These are phyloP conservation scores for Acronicta alni DNA, from an alignment of 2,888 invertebrate genomes.

Conservation along the genomic window DNA sequence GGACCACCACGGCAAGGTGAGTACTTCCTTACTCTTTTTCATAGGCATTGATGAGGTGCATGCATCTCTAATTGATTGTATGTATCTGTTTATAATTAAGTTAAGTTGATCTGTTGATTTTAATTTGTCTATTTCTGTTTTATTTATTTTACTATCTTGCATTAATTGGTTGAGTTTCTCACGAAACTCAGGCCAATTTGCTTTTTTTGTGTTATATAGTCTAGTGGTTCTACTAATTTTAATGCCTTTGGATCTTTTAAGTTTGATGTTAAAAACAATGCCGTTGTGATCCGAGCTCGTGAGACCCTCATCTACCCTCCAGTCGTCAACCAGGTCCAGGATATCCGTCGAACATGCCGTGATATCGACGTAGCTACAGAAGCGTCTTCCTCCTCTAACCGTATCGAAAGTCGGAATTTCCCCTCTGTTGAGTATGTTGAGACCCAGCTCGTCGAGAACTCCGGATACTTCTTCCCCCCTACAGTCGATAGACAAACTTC, in stretches of 20 bases:
- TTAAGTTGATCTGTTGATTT: constrained; percentile 9
- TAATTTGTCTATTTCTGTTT: background rate
- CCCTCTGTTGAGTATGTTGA: background rate
- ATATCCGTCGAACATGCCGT: constrained; percentile 6
- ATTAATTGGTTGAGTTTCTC: constrained; percentile 28
- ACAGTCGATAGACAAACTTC: background rate
- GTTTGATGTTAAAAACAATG: constrained; percentile 38
- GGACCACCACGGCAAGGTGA: constrained; percentile 47
- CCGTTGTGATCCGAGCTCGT: constrained; percentile 50
- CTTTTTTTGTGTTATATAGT: constrained; percentile 43
- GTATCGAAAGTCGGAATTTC: constrained; percentile 3
- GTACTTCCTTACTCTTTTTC: constrained; percentile 5
- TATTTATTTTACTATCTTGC: background rate
- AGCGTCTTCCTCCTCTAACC: background rate
- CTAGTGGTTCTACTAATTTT: constrained; percentile 30
- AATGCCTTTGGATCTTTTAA: constrained; percentile 12
- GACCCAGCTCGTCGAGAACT: background rate
- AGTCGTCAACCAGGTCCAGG: constrained; percentile 24
- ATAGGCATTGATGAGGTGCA: constrained; percentile 17
- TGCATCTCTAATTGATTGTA: constrained; percentile 13
- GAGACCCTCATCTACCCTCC: constrained; percentile 31
- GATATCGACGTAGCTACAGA: background rate
- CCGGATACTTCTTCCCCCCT: background rate
- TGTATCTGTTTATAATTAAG: constrained; percentile 4
- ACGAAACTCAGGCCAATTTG: constrained; percentile 42